Conservation (phyloP, 2,888 invertebrate genomes). For the Mactromeris polynyma region DNA sequence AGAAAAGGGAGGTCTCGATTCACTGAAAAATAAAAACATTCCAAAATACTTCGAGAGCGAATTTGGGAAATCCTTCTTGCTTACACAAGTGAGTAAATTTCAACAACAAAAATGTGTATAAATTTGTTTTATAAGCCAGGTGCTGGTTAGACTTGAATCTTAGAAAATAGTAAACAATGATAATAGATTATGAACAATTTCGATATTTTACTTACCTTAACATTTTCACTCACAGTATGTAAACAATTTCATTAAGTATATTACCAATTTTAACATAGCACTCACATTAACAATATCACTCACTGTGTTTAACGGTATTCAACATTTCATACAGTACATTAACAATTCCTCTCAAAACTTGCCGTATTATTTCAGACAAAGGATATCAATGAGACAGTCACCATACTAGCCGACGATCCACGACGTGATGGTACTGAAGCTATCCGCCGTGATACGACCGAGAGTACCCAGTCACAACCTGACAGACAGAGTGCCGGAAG, state of each 20-base stretch:
- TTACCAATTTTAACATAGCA: too few relatives aligned
- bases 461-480: slow-evolving; percentile 56
- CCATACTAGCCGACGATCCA: slow-evolving; percentile 80
- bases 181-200: too few relatives aligned
- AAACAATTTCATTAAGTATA: too few relatives aligned
- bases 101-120: background rate
- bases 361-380: slow-evolving; percentile 76
- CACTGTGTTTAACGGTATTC: too few relatives aligned
- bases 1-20: slow-evolving; percentile 79
- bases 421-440: slow-evolving; percentile 79
- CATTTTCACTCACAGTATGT: too few relatives aligned
- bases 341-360: too few relatives aligned
- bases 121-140: background rate
- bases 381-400: slow-evolving; percentile 82
- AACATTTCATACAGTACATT: too few relatives aligned
- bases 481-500: slow-evolving; percentile 64
- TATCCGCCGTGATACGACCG: slow-evolving; percentile 65
- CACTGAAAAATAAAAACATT: slow-evolving; percentile 81
- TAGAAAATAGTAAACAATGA: too few relatives aligned
- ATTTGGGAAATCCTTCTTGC: slow-evolving; percentile 85
- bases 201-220: too few relatives aligned
- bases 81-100: slow-evolving; percentile 78
- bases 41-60: slow-evolving; percentile 86
- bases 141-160: too few relatives aligned
- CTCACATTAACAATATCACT: too few relatives aligned